These are phyloP conservation scores for Euproctis similis DNA, from an alignment of 2,888 invertebrate genomes.

Conservation along the genomic window DNA sequence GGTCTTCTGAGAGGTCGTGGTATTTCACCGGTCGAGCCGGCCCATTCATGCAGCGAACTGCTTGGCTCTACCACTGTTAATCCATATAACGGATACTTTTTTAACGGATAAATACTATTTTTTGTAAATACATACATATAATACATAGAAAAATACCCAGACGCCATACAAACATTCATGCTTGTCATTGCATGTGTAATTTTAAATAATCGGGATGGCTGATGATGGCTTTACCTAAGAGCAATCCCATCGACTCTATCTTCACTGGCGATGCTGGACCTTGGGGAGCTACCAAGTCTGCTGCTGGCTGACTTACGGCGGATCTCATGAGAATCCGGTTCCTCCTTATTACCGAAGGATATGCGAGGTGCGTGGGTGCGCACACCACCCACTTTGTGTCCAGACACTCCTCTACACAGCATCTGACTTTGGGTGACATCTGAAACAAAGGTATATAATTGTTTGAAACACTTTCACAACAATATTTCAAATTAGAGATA, in stretches of 20 bases:
- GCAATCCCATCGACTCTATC: constrained; percentile 74
- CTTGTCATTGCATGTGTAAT: too few species aligned
- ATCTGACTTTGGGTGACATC: constrained; percentile 61
- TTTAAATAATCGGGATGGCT: neutral
- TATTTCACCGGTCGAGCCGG: too few species aligned
- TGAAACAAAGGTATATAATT: constrained; percentile 32
- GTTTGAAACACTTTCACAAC: too few species aligned
- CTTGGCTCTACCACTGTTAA: too few species aligned
- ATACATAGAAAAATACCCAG: too few species aligned
- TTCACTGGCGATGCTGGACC: constrained; percentile 65
- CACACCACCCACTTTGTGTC: constrained; percentile 60
- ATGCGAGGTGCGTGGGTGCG: constrained; percentile 63
- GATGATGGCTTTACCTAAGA: constrained; percentile 66
- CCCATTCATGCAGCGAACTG: too few species aligned
- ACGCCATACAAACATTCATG: too few species aligned
- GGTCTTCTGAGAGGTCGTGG: too few species aligned
- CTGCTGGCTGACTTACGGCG: constrained; percentile 66
- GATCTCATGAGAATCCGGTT: constrained; percentile 46
- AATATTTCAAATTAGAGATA: too few species aligned
- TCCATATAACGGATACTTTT: too few species aligned
- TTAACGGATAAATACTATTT: too few species aligned
- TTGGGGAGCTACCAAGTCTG: constrained; percentile 60
- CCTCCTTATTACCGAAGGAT: constrained; percentile 62
- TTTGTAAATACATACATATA: too few species aligned
- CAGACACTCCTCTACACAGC: constrained; percentile 59